Evolutionary conservation across 23 tunicate species (phyloP).

Genomic region (Trididemnum miniatum): DNA sequence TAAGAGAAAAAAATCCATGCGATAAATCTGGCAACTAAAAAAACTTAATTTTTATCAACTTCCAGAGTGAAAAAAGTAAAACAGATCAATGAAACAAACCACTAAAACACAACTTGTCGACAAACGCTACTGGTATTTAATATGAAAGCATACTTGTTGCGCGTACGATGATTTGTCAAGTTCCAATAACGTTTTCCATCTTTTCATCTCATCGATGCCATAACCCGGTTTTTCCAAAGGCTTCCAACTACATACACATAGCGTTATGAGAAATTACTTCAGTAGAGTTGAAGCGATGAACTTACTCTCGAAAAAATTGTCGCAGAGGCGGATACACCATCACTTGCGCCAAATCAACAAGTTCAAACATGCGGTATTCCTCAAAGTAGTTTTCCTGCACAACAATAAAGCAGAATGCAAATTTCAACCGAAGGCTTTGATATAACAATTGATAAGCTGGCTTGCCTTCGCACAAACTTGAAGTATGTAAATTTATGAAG

Average conservation of each 20-base stretch:
- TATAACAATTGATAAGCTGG: too few relatives aligned
- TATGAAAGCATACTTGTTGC: slow-evolving; percentile 62
- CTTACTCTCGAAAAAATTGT: slow-evolving; percentile 70
- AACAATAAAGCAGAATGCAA: background rate
- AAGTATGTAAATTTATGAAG: too few relatives aligned
- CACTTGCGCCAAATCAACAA: slow-evolving; percentile 66
- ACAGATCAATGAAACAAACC: too few relatives aligned
- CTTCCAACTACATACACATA: slow-evolving; percentile 68
- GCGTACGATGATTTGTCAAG: slow-evolving; percentile 59
- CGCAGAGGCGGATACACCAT: slow-evolving; percentile 56
- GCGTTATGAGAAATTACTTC: too few relatives aligned
- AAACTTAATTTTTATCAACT: too few relatives aligned
- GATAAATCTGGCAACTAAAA: too few relatives aligned
- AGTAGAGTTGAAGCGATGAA: background rate
- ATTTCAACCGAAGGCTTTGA: too few relatives aligned
- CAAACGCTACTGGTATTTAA: too few relatives aligned
- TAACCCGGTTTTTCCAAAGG: slow-evolving; percentile 62
- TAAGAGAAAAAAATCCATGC: too few relatives aligned
- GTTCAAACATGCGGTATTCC: slow-evolving; percentile 88
- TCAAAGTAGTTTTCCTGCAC: slow-evolving; percentile 78
- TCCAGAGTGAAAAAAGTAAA: too few relatives aligned
- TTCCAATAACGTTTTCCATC: slow-evolving; percentile 88
- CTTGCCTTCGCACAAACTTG: too few relatives aligned
- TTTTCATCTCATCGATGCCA: slow-evolving; percentile 68
- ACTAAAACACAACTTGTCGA: too few relatives aligned